Evolutionary conservation across 2,797 vertebrate genomes (phyloP), one percentile per base, ranked within the genome.

Genomic region (Ctenopoma kingsleyae): DNA sequence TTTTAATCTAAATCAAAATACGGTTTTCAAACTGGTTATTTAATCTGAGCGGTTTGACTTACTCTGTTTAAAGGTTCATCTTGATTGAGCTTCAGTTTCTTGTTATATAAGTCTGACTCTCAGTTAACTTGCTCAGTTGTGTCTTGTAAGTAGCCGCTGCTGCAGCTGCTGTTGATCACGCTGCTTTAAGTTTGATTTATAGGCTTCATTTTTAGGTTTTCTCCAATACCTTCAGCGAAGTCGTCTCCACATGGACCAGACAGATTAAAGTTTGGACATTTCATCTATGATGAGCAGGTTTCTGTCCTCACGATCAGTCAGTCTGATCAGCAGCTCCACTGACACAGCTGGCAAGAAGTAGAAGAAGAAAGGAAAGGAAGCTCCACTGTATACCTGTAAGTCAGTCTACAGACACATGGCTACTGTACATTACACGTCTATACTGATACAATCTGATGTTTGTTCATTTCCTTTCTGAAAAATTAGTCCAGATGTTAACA

Each of bases 341-440:
- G 32, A 9, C 5, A 22, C 40, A 22, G 27, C 12, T 43, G 43
- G 35, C 22, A 49, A 25, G 2, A 49, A 27, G 11, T 2, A n/a
- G n/a, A n/a, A n/a, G n/a, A n/a, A n/a, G n/a, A 54, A 60, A 66
- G 25, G 7, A 61, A 67, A 67, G 47, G 11, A 38, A 19, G 20
- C 38, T 63, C 27, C 11, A 6, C 27, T 17, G 17, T 22, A 5
- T 16, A 16, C 17, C 7, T 15, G 57, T 67, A 27, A 67, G 63
- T 53, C 8, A 17, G 17, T 4, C 51, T 44, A 17, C 3, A 1
- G 16, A 15, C n/a, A 22, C 38, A 36, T 22, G n/a, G 23, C 17
- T 46, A 11, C 20, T 36, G 17, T 2, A 0, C 19, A 4, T 48
- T 23, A 62, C 25, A 50, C 46, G 25, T n/a, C 13, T 22, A 12